Percentiles rank a stretch among this genome's conserved stretches.
Evolutionary conservation across 2,888 invertebrate species (phyloP).

Genomic region (Zygaena filipendulae): DNA sequence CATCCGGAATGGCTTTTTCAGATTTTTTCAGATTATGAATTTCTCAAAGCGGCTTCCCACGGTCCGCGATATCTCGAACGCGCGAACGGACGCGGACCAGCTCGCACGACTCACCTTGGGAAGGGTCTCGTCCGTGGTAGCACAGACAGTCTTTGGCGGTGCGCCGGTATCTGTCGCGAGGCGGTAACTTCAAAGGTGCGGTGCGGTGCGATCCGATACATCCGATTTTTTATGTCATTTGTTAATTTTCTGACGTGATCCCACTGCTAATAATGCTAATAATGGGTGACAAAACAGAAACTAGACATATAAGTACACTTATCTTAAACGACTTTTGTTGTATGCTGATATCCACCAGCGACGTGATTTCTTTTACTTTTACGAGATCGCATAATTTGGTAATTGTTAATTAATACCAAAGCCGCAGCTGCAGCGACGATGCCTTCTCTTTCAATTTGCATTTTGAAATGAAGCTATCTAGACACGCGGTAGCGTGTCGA

Average conservation of each 20-base stretch:
- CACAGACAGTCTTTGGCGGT: too few species aligned
- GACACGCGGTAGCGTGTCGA: too few species aligned
- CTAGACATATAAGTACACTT: neutral
- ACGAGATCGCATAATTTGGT: conserved; percentile 4
- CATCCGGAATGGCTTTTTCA: too few species aligned
- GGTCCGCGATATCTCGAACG: too few species aligned
- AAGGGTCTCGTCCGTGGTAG: too few species aligned
- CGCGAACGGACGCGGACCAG: conserved; percentile 1
- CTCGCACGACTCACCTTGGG: conserved; percentile 1
- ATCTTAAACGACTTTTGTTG: neutral
- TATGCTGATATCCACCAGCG: neutral
- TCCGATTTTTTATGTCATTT: conserved; percentile 5
- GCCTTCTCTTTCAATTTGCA: conserved; percentile 6
- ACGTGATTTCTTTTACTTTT: conserved; percentile 3
- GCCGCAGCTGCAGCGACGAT: conserved; percentile 6
- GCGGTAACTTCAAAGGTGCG: conserved; percentile 3
- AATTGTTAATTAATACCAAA: conserved; percentile 3
- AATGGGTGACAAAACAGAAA: conserved; percentile 1
- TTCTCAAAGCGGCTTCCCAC: neutral
- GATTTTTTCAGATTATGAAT: too few species aligned
- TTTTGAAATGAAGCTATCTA: conserved; percentile 4
- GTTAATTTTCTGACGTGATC: conserved; percentile 5
- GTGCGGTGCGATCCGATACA: too few species aligned
- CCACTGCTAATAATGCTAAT: neutral
- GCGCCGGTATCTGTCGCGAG: neutral